Evolutionary conservation across 2,888 invertebrate species (phyloP), one percentile per base, ranked within the genome.

Genomic region (Callimorpha dominula): DNA sequence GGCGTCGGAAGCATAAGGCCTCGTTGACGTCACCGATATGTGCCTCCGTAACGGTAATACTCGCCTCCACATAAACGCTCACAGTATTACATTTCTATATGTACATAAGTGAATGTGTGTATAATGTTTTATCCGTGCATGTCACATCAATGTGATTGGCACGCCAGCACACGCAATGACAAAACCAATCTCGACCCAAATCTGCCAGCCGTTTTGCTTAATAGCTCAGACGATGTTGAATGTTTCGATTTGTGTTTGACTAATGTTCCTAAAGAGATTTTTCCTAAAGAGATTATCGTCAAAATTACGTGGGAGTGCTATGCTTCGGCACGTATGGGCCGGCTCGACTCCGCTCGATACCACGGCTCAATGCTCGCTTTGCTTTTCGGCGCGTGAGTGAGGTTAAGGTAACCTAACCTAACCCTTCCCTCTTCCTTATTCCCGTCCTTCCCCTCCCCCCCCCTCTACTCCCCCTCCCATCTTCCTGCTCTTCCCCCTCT

Each of bases 11-110:
- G 91, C 90, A 92, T 94, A 90, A 94, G 92, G 89, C 92, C 92
- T 93, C 89, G 92, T 91, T 95, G 94, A 95, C 95, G 95, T 95
- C 95, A 95, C 92, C 92, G 94, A 94, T 94, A 95, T 95, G 95
- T 94, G 94, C 92, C 93, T 94, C 94, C 94, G 92, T 95, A 95
- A 95, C 95, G 95, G 95, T 95, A 94, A 92, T 85, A 90, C 91
- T 94, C 94, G 94, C 94, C 93, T 94, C 92, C 91, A 90, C 87
- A 90, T 88, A 89, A 87, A 90, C 91, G 90, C 85, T 89, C 81
- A 82, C 81, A 78, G 70, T 67, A 79, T 74, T 78, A 81, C 73
- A 83, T 75, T 54, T 65, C n/a, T 63, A 67, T 43, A 50, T 67
- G 31, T 65, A 62, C 57, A 20, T 57, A 20, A 20, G 31, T 70